Evolutionary conservation across 2,888 invertebrate species (phyloP), one percentile per base, ranked within the genome.

Genomic region (Microctonus hyperodae): DNA sequence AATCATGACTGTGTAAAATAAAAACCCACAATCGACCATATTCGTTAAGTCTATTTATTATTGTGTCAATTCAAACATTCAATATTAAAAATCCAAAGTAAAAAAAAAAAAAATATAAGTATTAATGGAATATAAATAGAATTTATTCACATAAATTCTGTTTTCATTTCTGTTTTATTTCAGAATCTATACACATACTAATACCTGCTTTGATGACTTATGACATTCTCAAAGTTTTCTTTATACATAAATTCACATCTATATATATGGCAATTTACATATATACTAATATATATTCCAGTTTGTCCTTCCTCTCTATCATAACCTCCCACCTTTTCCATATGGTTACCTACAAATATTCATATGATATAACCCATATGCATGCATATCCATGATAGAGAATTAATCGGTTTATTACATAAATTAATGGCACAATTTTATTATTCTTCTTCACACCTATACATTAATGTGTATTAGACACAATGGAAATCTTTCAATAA

Each of bases 361-460:
- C 55, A 20, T 31, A 55, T n/a, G 31, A 55, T 16, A n/a, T n/a
- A n/a, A n/a, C 13, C n/a, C 7, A n/a, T n/a, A n/a, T 55, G 55
- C 33, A 33, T 55, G 55, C 55, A 55, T 33, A 55, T 20, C 55
- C 55, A 55, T 55, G 55, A 55, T 55, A 55, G 10, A 33, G 55
- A 33, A 55, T 55, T 55, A 55, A 55, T 55, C 55, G 55, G 55
- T 55, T 55, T 55, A 55, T 55, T 20, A 55, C 33, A 13, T 55
- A 28, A 20, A 53, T 55, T 20, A 13, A 25, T n/a, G 23, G 33
- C 55, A 55, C 1, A 16, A 44, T 44, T 44, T 44, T 44, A 44
- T 16, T 44, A 44, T 44, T 44, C 44, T 55, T 55, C 33, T 55
- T 55, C 7, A 55, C 33, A 55, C 55, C 55, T 55, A 28, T 53